Percentiles rank a stretch among this genome's conserved stretches.
Evolutionary conservation across 2,113 vertebrate species (phyloP).

Genomic region (Limanda limanda): DNA sequence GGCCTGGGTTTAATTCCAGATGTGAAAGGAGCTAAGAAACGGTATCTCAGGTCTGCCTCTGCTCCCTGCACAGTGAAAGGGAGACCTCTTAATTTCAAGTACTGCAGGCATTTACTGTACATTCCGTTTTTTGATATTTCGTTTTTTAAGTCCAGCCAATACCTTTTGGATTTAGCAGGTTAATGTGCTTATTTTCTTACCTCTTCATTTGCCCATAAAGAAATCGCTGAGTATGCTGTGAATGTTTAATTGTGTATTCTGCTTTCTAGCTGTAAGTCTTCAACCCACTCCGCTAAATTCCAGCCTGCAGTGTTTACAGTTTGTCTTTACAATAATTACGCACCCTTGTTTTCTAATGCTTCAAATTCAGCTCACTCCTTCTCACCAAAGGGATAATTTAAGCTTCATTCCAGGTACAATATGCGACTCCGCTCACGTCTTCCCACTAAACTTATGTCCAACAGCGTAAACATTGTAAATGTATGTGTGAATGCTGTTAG

Average conservation of each 20-base stretch:
- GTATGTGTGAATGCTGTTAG: neutral
- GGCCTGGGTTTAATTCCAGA: constrained; percentile 56
- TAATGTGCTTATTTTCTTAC: constrained; percentile 15
- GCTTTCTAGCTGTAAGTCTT: constrained; percentile 42
- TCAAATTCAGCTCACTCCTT: neutral
- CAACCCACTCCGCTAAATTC: constrained; percentile 36
- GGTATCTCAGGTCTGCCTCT: constrained; percentile 11
- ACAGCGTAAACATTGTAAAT: constrained; percentile 9
- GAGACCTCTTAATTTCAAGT: constrained; percentile 36
- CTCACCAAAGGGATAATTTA: constrained; percentile 28
- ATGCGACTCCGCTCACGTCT: constrained; percentile 1
- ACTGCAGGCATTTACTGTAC: constrained; percentile 15
- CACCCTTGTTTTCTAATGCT: constrained; percentile 15
- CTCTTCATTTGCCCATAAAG: constrained; percentile 38
- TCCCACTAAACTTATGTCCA: neutral
- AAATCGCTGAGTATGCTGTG: constrained; percentile 19
- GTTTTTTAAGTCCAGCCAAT: neutral
- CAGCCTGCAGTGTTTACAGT: constrained; percentile 42
- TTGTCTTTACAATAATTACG: constrained; percentile 22
- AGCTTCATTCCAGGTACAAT: constrained; percentile 8
- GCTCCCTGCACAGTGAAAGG: constrained; percentile 25
- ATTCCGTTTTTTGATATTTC: neutral
- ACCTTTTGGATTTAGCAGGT: constrained; percentile 27
- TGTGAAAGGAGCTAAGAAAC: constrained; percentile 45
- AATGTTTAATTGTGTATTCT: constrained; percentile 52